These are phyloP conservation scores for Luffia ferchaultella DNA, from an alignment of 2,888 invertebrate species.

Conservation along the genomic window DNA sequence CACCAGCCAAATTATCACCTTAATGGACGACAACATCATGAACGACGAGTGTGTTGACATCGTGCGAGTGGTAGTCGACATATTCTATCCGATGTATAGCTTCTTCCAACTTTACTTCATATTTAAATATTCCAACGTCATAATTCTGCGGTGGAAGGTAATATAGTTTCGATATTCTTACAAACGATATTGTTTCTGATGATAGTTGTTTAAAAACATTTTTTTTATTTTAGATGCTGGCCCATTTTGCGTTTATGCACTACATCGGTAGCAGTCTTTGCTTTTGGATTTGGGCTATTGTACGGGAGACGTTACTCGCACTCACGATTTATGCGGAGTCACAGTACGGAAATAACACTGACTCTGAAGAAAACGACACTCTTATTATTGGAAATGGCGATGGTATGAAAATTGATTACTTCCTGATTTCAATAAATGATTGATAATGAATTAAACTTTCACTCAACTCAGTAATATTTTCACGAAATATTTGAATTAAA, in stretches of 20 bases:
- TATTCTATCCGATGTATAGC: conserved; percentile 77
- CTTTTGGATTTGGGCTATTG: conserved; percentile 81
- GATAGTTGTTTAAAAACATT: neutral
- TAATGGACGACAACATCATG: conserved; percentile 54
- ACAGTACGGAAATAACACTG: conserved; percentile 4
- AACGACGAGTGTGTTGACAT: conserved; percentile 70
- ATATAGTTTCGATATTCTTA: conserved; percentile 2
- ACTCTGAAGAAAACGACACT: neutral
- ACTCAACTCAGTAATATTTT: conserved; percentile 4
- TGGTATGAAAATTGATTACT: too few species aligned
- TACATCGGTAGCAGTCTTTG: conserved; percentile 81
- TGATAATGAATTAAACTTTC: too few species aligned
- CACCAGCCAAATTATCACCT: conserved; percentile 71
- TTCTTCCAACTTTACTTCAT: conserved; percentile 81
- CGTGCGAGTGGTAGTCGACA: conserved; percentile 68
- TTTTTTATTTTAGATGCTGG: conserved; percentile 48
- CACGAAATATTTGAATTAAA: neutral
- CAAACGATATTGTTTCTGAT: neutral
- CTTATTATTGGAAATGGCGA: too few species aligned
- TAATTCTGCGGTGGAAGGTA: conserved; percentile 48
- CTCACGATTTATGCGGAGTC: conserved; percentile 57
- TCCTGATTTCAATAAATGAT: too few species aligned
- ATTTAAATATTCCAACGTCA: conserved; percentile 84
- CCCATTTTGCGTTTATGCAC: conserved; percentile 81
- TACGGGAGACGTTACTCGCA: conserved; percentile 75